Evolutionary conservation across 2,888 invertebrate species (phyloP).

Genomic region (Drosophila mercatorum): DNA sequence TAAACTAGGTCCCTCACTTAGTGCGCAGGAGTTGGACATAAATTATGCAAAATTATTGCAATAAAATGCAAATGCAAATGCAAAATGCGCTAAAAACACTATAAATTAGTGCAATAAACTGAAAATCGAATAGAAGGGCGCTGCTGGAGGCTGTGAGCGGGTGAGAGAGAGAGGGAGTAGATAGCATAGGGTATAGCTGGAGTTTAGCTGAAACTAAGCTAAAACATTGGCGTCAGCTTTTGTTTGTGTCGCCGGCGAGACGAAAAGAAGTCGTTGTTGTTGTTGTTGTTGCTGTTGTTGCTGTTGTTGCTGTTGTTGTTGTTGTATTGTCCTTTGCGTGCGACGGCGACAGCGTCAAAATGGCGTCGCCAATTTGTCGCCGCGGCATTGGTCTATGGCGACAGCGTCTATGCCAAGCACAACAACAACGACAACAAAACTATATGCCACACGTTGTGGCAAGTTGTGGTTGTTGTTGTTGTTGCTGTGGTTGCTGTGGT

Average conservation of each 20-base stretch:
- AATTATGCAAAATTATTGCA: conserved; percentile 57
- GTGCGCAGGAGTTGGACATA: conserved; percentile 26
- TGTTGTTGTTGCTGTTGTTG: conserved; percentile 3
- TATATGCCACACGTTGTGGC: conserved; percentile 35
- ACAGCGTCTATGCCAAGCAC: conserved; percentile 48
- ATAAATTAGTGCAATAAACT: conserved; percentile 83
- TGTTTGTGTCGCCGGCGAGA: conserved; percentile 56
- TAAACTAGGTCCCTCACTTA: neutral
- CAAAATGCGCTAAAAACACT: conserved; percentile 50
- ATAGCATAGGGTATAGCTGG: conserved; percentile 2
- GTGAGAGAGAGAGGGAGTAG: neutral
- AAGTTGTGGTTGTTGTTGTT: neutral
- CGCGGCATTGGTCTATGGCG: conserved; percentile 67
- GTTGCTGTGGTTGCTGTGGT: conserved; percentile 10
- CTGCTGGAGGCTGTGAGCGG: neutral
- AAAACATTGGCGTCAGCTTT: conserved; percentile 52
- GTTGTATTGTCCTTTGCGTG: conserved; percentile 69
- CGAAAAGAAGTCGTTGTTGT: conserved; percentile 10
- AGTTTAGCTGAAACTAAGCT: conserved; percentile 1
- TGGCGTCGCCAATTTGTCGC: conserved; percentile 83
- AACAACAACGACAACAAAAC: conserved; percentile 23
- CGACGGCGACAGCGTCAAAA: conserved; percentile 76
- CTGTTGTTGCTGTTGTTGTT: conserved; percentile 20
- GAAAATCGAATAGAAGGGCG: conserved; percentile 12
- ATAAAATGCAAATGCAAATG: conserved; percentile 69